These are phyloP conservation scores for Balanococcus diminutus DNA, from an alignment of 2,888 invertebrate genomes.

Conservation along the genomic window DNA sequence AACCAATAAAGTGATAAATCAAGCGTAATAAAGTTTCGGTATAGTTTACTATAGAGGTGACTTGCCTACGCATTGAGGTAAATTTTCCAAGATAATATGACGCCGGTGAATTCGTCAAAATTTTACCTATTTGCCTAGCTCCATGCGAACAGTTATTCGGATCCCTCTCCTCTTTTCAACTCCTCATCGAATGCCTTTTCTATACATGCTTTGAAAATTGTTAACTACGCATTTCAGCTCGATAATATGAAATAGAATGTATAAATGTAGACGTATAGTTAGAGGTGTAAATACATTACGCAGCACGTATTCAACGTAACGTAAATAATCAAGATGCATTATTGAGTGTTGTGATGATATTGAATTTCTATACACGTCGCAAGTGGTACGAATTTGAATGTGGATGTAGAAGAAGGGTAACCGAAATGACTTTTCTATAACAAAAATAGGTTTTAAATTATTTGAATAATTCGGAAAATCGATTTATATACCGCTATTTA, in stretches of 20 bases:
- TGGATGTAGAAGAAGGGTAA: too few species aligned
- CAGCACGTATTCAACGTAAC: background rate
- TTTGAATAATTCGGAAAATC: too few species aligned
- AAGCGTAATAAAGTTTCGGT: background rate
- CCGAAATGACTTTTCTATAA: too few species aligned
- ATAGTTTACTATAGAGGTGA: background rate
- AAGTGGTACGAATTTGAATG: too few species aligned
- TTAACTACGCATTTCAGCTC: background rate
- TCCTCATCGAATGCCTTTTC: background rate
- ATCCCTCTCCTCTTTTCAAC: background rate
- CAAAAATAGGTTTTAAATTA: too few species aligned
- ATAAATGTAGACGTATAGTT: too few species aligned
- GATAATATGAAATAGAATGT: background rate
- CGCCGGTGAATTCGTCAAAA: background rate
- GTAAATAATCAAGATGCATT: background rate
- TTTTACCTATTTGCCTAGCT: too few species aligned
- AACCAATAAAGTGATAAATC: conserved; percentile 17
- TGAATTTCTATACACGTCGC: too few species aligned
- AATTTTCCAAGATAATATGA: background rate
- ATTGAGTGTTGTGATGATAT: background rate
- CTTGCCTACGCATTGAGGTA: background rate
- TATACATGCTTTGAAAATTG: background rate
- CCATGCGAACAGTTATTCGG: background rate
- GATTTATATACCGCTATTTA: too few species aligned
- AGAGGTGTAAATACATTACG: too few species aligned